Base-by-base conservation (phyloP, 2,888 invertebrate species). In the Hofmannophila pseudospretella region DNA sequence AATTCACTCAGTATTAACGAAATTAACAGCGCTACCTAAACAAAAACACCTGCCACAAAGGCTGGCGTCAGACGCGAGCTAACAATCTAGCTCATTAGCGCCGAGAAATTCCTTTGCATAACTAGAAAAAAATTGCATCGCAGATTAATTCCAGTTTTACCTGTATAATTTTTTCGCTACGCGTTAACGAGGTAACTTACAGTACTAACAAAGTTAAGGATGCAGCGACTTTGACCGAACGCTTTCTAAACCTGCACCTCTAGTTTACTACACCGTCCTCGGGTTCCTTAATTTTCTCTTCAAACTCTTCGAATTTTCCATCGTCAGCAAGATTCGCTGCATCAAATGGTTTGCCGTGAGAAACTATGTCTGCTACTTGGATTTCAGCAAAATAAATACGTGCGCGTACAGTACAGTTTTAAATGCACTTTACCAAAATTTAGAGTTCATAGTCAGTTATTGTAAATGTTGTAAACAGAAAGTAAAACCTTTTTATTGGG, bases 121-220 rank as follows among this genome's bases (percentile, higher is more conserved):
- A 61, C 53, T 49, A 46, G 49, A 59, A 68, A 73, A 65, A 69
- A 65, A 66, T 64, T 54, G 22, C 49, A 51, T 58, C 41, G 46
- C 61, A 67, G 67, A 74, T 78, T 74, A 76, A 74, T 79, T 75
- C 64, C 51, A 71, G 63, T 72, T 66, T 63, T 62, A 67, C 61
- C 67, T 66, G 53, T 58, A 66, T 67, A 67, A 74, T 72, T 75
- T 75, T 75, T 73, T 63, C 58, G 52, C 54, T 53, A 61, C 65
- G 39, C 57, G 74, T 75, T 84, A 85, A 81, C 74, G 75, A 82
- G 73, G 69, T 74, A 80, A 77, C 71, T 79, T 65, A 53, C 53
- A 54, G 59, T 58, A 10, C 22, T 22, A 59, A 77, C 79, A 73
- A 80, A 81, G 77, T 84, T 80, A 69, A 56, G 49, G 67, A 60